A percentile compares a stretch with the other conserved stretches of the same genome.
Conservation (phyloP, 2,888 invertebrate genomes). For the Polymixis flavicincta region DNA sequence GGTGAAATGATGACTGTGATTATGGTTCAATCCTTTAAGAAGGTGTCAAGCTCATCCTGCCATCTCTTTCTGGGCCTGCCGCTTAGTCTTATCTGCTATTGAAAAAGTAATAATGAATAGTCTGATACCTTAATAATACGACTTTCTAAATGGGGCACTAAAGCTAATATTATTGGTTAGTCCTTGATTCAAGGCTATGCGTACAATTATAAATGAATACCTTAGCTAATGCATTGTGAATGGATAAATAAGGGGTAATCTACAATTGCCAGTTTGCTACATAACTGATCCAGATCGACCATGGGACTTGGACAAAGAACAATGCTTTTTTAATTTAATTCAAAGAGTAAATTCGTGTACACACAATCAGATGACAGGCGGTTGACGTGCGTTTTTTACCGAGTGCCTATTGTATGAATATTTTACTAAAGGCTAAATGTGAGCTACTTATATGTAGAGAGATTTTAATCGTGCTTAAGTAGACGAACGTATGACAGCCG, state of each 20-base stretch:
- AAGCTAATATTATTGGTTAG: background rate
- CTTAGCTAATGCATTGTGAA: conserved; percentile 28
- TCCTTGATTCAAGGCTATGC: conserved; percentile 21
- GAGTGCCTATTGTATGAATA: conserved; percentile 2
- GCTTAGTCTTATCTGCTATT: no score
- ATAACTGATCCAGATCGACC: conserved; percentile 24
- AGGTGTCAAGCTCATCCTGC: no score
- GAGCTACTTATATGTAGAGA: conserved; percentile 16
- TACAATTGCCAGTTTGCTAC: conserved; percentile 3
- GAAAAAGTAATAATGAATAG: no score
- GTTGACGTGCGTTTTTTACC: background rate
- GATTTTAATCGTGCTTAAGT: conserved; percentile 25
- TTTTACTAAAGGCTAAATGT: background rate
- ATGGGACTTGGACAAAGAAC: conserved; percentile 22
- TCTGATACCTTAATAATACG: no score
- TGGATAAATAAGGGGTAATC: conserved; percentile 24
- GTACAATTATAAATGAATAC: conserved; percentile 25
- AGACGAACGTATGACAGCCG: conserved; percentile 18
- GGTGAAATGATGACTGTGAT: no score
- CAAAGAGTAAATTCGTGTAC: conserved; percentile 48
- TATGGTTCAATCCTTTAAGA: no score
- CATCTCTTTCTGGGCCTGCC: no score
- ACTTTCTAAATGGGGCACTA: conserved; percentile 5
- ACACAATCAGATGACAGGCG: conserved; percentile 43
- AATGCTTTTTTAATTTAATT: conserved; percentile 18